Base-by-base conservation (phyloP, 2,797 vertebrate species). In the Micrastur ruficollis region DNA sequence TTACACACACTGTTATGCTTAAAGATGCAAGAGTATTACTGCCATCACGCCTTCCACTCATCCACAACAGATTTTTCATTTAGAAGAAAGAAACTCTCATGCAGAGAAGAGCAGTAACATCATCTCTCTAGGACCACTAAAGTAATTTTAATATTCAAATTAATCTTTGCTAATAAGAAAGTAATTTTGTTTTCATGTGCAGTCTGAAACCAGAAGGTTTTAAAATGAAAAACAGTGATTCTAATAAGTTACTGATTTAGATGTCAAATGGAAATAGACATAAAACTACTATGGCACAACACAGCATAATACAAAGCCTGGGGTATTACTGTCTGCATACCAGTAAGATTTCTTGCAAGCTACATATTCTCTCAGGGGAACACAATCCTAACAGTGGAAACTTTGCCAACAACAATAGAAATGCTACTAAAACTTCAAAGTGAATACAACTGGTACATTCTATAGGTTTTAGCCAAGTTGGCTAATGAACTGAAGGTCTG, bases 341-440 rank as follows among this genome's bases (percentile, higher is more conserved):
- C 94, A 95, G 42, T 78, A 71, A 93, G 84, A 91, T 83, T 78
- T 87, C 68, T 91, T 78, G 61, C 86, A 92, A 93, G 68, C 86
- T 94, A 80, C 52, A 70, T 62, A 81, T 53, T 89, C 75, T 86
- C 91, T 65, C 59, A 38, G 6, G 59, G 63, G 78, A 95, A 66
- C 81, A 80, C 42, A 93, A 81, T 12, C 84, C 59, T 91, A 91
- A 93, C 82, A 67, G 67, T 6, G 32, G 65, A 96, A 95, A 84
- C 59, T 46, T 83, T 52, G 94, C 96, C 95, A 97, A 91, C 36
- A 94, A 86, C 62, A 97, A 95, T 89, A 97, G 84, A 94, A 95
- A 95, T 15, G 44, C 85, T 93, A 90, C 91, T 95, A 96, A 95
- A 95, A 97, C 94, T 96, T 97, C 97, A 96, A 96, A 97, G 94